phyloP scores from a whole-genome alignment of 2,888 invertebrate species.

The Tholera decimalis region DNA sequence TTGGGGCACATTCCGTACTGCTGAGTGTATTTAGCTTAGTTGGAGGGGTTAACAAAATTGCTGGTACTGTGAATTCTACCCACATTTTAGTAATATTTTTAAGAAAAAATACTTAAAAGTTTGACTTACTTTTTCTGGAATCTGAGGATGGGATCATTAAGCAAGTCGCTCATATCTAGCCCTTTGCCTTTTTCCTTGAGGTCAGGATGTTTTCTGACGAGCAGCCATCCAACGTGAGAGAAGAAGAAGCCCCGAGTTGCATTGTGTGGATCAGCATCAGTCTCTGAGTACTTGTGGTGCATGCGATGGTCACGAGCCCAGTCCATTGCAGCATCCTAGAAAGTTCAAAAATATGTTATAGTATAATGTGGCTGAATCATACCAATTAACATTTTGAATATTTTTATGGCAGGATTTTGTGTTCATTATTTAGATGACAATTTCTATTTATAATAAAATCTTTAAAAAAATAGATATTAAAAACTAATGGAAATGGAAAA shows the following conservation, averaged over 20 bases:
- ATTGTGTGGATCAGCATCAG: conserved; percentile 98
- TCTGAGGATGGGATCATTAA: conserved; percentile 95
- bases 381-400: no score
- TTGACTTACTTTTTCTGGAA: conserved; percentile 96
- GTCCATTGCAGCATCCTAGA: conserved; percentile 94
- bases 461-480: no score
- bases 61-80: not conserved
- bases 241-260: conserved; percentile 98
- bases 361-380: not conserved
- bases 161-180: conserved; percentile 96
- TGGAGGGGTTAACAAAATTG: no score
- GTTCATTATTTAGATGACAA: not conserved
- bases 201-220: conserved; percentile 97
- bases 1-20: no score
- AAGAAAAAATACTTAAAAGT: not conserved
- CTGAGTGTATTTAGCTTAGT: no score
- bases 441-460: not conserved
- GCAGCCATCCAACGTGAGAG: conserved; percentile 98
- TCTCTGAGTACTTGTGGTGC: conserved; percentile 98
- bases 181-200: conserved; percentile 96
- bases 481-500: no score
- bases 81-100: no score
- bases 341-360: not conserved
- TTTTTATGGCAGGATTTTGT: not conserved
- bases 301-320: conserved; percentile 96